phyloP scores from a whole-genome alignment of 2,113 vertebrate species.

The Lophotis ruficrista region DNA sequence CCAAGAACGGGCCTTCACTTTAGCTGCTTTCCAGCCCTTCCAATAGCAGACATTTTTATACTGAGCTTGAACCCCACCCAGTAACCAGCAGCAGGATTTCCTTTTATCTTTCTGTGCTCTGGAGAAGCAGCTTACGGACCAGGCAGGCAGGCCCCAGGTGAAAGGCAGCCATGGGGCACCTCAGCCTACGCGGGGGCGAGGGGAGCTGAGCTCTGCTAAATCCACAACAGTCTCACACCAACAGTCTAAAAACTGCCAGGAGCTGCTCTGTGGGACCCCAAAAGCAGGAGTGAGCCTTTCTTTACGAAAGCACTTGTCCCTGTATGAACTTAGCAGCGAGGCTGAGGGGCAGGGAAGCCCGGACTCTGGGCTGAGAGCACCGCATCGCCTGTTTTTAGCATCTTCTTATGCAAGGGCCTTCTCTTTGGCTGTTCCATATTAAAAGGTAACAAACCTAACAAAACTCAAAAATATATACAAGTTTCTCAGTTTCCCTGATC shows the following conservation, averaged over 20 bases:
- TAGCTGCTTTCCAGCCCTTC: not conserved
- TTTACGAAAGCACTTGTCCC: not conserved
- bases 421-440: not conserved
- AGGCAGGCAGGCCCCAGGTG: no score
- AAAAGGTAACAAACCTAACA: not conserved
- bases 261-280: not conserved
- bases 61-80: fast-evolving
- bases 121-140: not conserved
- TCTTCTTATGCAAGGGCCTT: not conserved
- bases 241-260: not conserved
- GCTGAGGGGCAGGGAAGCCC: not conserved
- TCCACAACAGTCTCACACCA: no score
- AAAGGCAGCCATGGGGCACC: not conserved
- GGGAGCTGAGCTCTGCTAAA: not conserved
- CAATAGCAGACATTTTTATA: not conserved
- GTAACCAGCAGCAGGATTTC: not conserved
- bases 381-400: not conserved
- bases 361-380: not conserved
- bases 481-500: not conserved
- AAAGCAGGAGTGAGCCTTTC: not conserved
- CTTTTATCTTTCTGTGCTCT: fast-evolving
- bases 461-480: not conserved
- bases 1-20: not conserved
- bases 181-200: fast-evolving
- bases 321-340: not conserved